Evolutionary conservation across 2,888 invertebrate genomes (phyloP), one percentile per base, ranked within the genome.

Genomic region (Macroteleia sp.): DNA sequence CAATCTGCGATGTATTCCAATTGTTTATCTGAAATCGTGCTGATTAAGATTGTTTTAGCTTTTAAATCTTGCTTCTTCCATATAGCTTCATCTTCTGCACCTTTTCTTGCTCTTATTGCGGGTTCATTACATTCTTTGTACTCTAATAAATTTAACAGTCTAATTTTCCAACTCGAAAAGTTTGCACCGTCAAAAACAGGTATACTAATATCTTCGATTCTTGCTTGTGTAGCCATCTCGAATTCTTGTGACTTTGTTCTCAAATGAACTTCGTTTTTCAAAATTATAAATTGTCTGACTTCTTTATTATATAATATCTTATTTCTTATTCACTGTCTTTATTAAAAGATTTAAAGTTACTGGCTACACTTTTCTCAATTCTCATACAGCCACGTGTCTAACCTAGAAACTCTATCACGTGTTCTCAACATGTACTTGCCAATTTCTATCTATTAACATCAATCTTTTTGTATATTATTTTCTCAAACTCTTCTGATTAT

Each of bases 1-100:
- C 67, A 67, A 2, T 75, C 77, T 30, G 59, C 50, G 12, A 80
- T 28, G 19, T 75, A 80, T 41, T 81, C 74, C 16, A 80, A 61
- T 34, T 80, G 75, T 48, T 75, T 76, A 42, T 79, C 64, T 25
- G 70, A 52, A 9, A 77, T 36, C 4, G 73, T 20, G 57, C 79
- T 79, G 9, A 71, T 62, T 46, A 77, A 32, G 25, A 79, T 80
- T 3, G 62, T 73, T 75, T 32, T 74, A 8, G 79, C 77, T 62
- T 80, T 79, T 9, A 79, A 30, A 56, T 80, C 77, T 9, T 32
- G 50, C 32, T 64, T 9, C 8, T 69, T 74, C 76, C 77, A 79
- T 6, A 20, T 28, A 12, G 30, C 62, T 54, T 48, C 42, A 32
- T 28, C 36, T 16, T 66, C 34, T 30, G 19, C 19, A 1, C 39